Percentiles rank a stretch among this genome's conserved stretches.
These are phyloP conservation scores for Enteromius anoplus DNA, from an alignment of 2,797 vertebrate genomes.

Conservation along the genomic window DNA sequence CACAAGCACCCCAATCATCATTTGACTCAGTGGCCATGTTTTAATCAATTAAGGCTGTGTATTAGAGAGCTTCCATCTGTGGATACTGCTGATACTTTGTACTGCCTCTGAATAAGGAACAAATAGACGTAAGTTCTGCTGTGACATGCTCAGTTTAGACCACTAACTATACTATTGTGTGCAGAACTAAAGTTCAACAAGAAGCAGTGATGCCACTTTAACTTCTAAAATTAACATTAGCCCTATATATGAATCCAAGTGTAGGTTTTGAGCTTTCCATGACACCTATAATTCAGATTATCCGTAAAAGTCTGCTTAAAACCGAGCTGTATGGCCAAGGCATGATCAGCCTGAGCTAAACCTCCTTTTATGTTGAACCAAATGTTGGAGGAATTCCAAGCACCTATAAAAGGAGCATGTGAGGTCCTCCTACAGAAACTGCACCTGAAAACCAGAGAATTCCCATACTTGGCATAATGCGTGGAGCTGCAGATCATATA, in stretches of 20 bases:
- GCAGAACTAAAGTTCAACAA: neutral
- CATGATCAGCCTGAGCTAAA: neutral
- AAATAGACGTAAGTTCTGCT: neutral
- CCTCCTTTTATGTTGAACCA: neutral
- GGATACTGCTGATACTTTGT: constrained; percentile 7
- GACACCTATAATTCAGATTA: neutral
- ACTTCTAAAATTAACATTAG: neutral
- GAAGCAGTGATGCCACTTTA: neutral
- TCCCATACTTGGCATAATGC: neutral
- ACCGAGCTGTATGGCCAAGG: neutral
- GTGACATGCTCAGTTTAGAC: neutral
- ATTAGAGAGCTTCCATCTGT: constrained; percentile 9
- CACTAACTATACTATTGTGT: neutral
- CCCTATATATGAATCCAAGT: neutral
- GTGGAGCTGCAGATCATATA: neutral
- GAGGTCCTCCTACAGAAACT: constrained; percentile 12
- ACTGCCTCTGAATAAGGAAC: neutral
- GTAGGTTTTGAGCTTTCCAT: neutral
- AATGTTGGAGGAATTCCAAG: neutral
- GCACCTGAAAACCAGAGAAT: neutral
- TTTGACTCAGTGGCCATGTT: constrained; percentile 34
- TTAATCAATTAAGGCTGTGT: constrained; percentile 16
- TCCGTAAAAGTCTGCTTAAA: neutral
- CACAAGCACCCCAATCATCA: constrained; percentile 16
- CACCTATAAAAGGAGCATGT: neutral